phyloP scores from a whole-genome alignment of 30 jellyfish, hydroid and myxozoan genomes.

The Catostylus mosaicus region DNA sequence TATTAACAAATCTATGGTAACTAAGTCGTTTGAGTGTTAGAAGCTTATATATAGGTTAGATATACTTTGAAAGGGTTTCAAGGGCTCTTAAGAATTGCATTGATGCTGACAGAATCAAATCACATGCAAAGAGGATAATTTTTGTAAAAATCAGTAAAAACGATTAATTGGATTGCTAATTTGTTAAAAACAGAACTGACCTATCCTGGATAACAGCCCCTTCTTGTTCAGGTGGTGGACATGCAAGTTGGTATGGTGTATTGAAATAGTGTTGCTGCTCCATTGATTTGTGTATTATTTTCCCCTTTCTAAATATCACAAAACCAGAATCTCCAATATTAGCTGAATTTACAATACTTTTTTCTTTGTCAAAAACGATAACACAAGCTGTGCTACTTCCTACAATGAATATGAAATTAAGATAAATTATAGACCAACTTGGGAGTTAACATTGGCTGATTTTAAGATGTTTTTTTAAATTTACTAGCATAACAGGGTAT shows the following conservation, averaged over 20 bases:
- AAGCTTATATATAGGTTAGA: no score
- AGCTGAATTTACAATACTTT: slow-evolving; percentile 60
- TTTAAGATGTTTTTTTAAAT: no score
- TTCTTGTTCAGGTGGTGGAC: slow-evolving; percentile 85
- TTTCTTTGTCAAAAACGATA: slow-evolving; percentile 73
- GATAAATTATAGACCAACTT: not conserved
- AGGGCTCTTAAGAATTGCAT: no score
- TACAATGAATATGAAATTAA: not conserved
- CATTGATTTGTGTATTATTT: slow-evolving; percentile 48
- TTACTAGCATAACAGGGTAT: not conserved
- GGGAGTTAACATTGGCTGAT: not conserved
- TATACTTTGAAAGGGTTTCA: no score
- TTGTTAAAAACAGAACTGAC: not conserved
- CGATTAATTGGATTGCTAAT: no score
- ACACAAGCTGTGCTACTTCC: slow-evolving; percentile 92
- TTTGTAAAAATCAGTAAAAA: no score
- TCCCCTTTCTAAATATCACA: slow-evolving; percentile 63
- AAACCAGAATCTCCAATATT: slow-evolving; percentile 86
- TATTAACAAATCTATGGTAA: no score
- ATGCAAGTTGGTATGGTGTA: slow-evolving; percentile 81
- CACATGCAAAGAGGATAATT: no score
- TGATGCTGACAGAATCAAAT: no score
- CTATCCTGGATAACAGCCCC: slow-evolving; percentile 82
- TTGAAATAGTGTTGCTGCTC: slow-evolving; percentile 85
- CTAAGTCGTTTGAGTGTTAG: no score